phyloP scores from a whole-genome alignment of 2,797 vertebrate species.

The Galagoides demidoff region DNA sequence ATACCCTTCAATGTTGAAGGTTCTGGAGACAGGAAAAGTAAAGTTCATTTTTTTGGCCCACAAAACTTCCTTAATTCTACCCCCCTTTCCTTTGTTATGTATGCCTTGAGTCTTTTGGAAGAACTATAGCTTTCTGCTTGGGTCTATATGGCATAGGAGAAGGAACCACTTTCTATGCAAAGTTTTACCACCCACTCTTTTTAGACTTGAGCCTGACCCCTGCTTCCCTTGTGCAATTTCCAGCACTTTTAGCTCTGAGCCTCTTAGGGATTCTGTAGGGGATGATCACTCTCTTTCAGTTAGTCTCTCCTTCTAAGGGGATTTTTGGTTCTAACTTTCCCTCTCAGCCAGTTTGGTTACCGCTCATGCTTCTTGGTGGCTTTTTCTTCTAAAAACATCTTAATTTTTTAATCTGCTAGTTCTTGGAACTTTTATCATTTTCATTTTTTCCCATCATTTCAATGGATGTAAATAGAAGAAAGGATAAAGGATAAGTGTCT shows the following conservation, averaged over 20 bases:
- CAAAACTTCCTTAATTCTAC: neutral
- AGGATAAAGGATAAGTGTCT: neutral
- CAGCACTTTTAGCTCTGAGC: neutral
- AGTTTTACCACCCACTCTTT: neutral
- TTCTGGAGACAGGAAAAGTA: neutral
- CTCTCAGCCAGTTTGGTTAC: neutral
- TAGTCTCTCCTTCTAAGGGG: neutral
- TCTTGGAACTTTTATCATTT: neutral
- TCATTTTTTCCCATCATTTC: conserved; percentile 42
- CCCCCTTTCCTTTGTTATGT: neutral
- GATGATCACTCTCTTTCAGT: neutral
- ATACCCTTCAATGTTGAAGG: neutral
- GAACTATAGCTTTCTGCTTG: neutral
- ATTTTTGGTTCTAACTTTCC: neutral
- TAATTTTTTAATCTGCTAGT: conserved; percentile 13
- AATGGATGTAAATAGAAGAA: neutral
- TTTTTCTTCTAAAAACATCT: neutral
- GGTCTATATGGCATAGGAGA: neutral
- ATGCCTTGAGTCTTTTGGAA: conserved; percentile 10
- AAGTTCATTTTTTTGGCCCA: neutral
- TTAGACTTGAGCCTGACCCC: neutral
- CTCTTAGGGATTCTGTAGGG: neutral
- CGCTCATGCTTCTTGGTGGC: neutral
- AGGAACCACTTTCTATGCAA: neutral
- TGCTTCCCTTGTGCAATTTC: neutral